These are phyloP conservation scores for Eulemur albifrons DNA, from an alignment of 2,797 vertebrate species.

Conservation along the genomic window DNA sequence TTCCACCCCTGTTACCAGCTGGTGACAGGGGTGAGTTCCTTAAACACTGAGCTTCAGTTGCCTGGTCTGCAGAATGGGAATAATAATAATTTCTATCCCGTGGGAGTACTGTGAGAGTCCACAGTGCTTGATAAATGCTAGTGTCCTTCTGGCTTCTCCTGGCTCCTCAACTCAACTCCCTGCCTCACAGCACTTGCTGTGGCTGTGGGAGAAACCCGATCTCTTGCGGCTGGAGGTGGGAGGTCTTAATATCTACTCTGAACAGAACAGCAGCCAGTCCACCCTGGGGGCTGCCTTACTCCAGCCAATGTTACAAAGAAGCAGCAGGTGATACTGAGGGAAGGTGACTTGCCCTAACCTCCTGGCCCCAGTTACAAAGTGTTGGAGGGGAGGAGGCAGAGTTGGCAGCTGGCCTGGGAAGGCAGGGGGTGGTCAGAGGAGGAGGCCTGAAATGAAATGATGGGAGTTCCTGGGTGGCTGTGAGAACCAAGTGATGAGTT, in stretches of 20 bases:
- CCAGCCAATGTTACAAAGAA: background rate
- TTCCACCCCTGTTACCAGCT: background rate
- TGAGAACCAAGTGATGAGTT: background rate
- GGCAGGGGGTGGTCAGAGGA: background rate
- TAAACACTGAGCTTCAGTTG: background rate
- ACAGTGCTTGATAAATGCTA: background rate
- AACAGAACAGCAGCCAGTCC: background rate
- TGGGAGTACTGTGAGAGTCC: background rate
- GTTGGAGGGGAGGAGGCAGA: background rate
- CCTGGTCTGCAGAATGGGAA: background rate
- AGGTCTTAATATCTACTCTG: background rate
- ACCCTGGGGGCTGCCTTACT: background rate
- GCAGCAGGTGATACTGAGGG: conserved; percentile 2
- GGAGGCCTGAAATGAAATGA: background rate
- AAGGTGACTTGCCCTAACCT: background rate
- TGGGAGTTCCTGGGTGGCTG: background rate
- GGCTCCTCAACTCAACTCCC: background rate
- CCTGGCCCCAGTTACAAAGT: background rate
- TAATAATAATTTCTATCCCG: accelerated
- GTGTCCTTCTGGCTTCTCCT: background rate
- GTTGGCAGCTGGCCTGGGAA: background rate
- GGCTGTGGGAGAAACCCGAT: background rate
- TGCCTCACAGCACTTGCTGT: background rate
- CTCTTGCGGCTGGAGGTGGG: background rate
- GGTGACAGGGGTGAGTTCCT: background rate